Evolutionary conservation across 2,888 invertebrate genomes (phyloP), one percentile per base, ranked within the genome.

Genomic region (Amphipyra berbera): DNA sequence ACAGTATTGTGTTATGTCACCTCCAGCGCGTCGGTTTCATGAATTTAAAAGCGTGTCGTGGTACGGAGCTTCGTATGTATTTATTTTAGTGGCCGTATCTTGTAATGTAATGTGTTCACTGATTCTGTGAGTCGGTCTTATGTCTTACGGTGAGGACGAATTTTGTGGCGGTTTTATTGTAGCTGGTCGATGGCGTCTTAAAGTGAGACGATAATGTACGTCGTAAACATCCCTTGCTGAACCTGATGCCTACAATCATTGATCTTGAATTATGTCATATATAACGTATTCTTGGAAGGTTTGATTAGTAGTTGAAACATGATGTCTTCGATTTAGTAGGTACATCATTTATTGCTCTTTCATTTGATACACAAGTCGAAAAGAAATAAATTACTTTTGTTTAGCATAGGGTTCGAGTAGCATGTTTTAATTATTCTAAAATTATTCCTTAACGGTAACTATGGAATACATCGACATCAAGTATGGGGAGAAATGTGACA

Each of bases 1-100:
- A 86, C 88, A 83, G 81, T 86, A 81, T 78, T 80, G 78, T 79
- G 86, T 86, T 88, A 90, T 83, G 88, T 79, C 83, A 79, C 80
- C 77, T 79, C 82, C 79, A 68, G 79, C 64, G 49, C 79, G 78
- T 67, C 68, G 71, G 69, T 67, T 82, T 78, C 85, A 86, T 86
- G 88, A 89, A 89, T 88, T 85, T 82, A 78, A 83, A 85, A 76
- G 68, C 76, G 61, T 75, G 70, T 70, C 68, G 52, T 57, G 52
- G 73, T 58, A 49, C 35, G 21, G 35, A 21, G 46, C 59, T 62
- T n/a, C 42, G 46, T 61, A 64, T 61, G 58, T 74, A 78, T 79
- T 61, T 72, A 52, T 55, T 58, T 58, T 67, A 67, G 46, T 55
- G 27, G 44, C 13, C 14, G 44, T 45, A 48, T 53, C 27, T n/a